Base-by-base conservation (phyloP, 2,888 invertebrate species). In the Xanthia togata region DNA sequence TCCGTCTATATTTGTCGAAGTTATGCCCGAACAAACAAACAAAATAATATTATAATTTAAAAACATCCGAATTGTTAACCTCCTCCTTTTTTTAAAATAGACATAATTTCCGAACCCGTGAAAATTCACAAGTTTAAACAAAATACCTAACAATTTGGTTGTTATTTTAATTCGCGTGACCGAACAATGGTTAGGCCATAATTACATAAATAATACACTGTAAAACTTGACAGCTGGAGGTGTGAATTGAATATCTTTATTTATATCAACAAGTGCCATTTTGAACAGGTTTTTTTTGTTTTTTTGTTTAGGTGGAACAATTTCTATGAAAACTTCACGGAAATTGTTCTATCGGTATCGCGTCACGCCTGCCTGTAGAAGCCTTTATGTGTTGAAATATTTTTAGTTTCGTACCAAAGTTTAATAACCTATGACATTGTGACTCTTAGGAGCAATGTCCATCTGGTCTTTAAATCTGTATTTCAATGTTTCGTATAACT, bases 141-240 rank as follows among this genome's bases (percentile, higher is more conserved):
- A 31, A 31, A 31, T 31, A 31, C 2, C 31, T 31, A 31, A 31
- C 31, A 31, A 31, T 31, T 31, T 73, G 60, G n/a, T 73, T 60
- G 17, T 55, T 79, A 76, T 83, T 65, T 79, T 83, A 79, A 83
- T 81, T 69, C 20, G 68, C 73, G 64, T 79, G 79, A 50, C 73
- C n/a, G 26, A 41, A 73, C 59, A 60, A 73, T 65, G 4, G 35
- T 20, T 47, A 12, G 31, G 4, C 6, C 2, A 69, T 83, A 65
- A 81, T 81, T 79, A 65, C 41, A 41, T 69, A 69, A 81, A 79
- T 59, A n/a, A 50, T 12, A 20, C 5, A 17, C 38, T 57, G 23
- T 73, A 60, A 59, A 73, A 69, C 26, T 44, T 79, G 68, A 69
- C 63, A 73, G 60, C 59, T 50, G 14, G 47, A 83, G 62, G 57